phyloP scores from a whole-genome alignment of 2,113 vertebrate genomes.

The Hippopotamus amphibius region DNA sequence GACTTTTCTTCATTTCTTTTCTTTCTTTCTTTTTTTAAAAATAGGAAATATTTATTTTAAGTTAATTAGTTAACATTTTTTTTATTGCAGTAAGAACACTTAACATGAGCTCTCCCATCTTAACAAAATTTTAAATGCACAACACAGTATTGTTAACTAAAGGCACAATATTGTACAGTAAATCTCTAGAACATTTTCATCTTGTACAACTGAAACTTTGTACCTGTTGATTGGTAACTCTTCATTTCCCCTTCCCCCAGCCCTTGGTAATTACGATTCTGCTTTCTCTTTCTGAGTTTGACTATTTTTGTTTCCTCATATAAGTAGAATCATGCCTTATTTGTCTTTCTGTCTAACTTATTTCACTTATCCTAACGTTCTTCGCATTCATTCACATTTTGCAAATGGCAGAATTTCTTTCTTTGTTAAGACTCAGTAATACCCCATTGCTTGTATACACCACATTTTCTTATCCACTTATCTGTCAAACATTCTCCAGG shows the following conservation, averaged over 20 bases:
- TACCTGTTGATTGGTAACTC: background rate
- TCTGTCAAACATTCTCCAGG: background rate
- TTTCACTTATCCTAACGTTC: background rate
- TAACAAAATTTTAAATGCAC: background rate
- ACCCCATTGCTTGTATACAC: background rate
- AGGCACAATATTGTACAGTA: background rate
- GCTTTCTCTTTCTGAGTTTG: background rate
- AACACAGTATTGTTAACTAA: background rate
- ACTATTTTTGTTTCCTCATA: background rate
- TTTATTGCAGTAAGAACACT: too few species aligned
- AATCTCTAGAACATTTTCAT: background rate
- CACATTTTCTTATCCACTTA: background rate
- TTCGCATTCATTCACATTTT: background rate
- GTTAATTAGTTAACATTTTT: too few species aligned
- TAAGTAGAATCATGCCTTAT: background rate
- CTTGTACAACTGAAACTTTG: background rate
- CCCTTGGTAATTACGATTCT: background rate
- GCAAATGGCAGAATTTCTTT: background rate
- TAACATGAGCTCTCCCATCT: too few species aligned
- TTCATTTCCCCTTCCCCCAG: background rate
- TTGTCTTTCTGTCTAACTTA: background rate
- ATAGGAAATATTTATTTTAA: too few species aligned
- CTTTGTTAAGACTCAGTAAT: background rate
- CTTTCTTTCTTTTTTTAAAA: too few species aligned
- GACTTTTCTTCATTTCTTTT: too few species aligned